Base-by-base conservation (phyloP, 2,888 invertebrate species). In the Yponomeuta malinellus region DNA sequence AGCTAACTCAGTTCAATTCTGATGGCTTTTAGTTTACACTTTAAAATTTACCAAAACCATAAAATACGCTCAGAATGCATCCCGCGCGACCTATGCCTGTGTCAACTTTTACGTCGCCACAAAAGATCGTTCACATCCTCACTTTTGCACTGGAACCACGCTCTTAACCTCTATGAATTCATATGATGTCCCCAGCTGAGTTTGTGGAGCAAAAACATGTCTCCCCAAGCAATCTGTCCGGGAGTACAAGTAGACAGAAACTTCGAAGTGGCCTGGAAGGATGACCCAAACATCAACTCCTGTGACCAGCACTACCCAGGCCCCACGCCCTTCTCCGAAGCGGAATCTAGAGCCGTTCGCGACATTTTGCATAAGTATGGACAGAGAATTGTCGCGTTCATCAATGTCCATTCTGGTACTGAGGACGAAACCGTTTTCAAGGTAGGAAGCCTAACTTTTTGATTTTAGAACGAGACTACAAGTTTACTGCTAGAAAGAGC, bases 231-330 rank as follows among this genome's bases (percentile, higher is more conserved):
- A 0, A 79, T 78, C 0, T 90, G 91, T 70, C 74, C 78, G 0
- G 91, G 91, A 0, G 91, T 91, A 0, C 75, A 77, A 0, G 72
- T 90, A 63, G 91, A 91, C 48, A 81, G 90, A 0, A 91, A 91
- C 72, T 91, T 91, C 43, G 88, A 91, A 48, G 80, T 91, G 8
- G 79, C 81, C 0, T 90, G 89, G 89, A 85, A 84, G 67, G 10
- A 2, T 1, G 73, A 79, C 0, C 67, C 43, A 0, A 29, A 68
- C 0, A 70, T 78, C 2, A 84, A 78, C 64, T 82, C 88, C 0
- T 91, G 91, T 73, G 84, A 81, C 71, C 85, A 82, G 68, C 73
- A 80, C 2, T 91, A 83, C 72, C 88, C 89, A 2, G 91, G 91
- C 0, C 71, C 76, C 0, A 3, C 5, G 0, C 80, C 90, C 0